These are phyloP conservation scores for Aphelocoma coerulescens DNA, from an alignment of 2,113 vertebrate species.

Conservation along the genomic window DNA sequence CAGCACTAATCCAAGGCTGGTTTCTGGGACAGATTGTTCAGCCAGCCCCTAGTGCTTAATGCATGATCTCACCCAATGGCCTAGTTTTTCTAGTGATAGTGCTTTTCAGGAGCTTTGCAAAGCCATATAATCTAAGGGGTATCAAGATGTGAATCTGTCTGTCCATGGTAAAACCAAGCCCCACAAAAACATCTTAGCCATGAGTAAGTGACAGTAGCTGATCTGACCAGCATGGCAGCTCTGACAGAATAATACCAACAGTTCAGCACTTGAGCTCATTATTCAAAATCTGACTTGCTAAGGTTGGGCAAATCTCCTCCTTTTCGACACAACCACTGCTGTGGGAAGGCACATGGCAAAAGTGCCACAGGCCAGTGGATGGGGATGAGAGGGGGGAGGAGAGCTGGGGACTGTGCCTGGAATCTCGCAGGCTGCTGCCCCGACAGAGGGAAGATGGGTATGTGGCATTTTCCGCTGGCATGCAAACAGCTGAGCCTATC, in stretches of 20 bases:
- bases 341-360: neutral
- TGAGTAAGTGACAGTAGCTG: neutral
- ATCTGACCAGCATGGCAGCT: conserved; percentile 18
- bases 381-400: neutral
- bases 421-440: neutral
- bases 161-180: neutral
- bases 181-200: neutral
- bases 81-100: conserved; percentile 55
- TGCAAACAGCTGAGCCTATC: conserved; percentile 59
- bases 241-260: neutral
- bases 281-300: conserved; percentile 14
- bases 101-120: conserved; percentile 53
- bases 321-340: neutral
- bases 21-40: conserved; percentile 61
- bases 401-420: neutral
- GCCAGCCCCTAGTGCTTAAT: conserved; percentile 56
- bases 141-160: neutral
- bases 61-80: conserved; percentile 58
- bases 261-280: neutral
- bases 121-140: neutral
- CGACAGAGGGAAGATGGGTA: neutral
- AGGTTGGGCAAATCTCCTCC: conserved; percentile 11
- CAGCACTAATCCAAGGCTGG: conserved; percentile 39
- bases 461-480: conserved; percentile 57
- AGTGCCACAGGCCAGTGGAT: neutral